phyloP scores from a whole-genome alignment of 2,113 vertebrate genomes.

The Zosterops japonicus region DNA sequence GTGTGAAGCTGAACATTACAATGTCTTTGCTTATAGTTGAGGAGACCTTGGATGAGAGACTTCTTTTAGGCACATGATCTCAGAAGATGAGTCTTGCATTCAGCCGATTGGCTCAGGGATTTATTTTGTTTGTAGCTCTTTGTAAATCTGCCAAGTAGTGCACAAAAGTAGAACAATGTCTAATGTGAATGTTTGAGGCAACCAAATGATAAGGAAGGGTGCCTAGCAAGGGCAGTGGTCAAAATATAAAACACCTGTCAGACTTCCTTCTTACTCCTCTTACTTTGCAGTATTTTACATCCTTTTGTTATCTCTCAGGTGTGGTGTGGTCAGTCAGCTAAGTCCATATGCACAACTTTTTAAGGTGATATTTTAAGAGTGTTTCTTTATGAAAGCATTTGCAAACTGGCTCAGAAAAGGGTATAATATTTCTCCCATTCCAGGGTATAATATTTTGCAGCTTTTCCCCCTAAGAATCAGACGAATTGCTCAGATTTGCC shows the following conservation, averaged over 20 bases:
- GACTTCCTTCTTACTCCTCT: background rate
- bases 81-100: rapidly evolving
- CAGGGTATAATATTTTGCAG: background rate
- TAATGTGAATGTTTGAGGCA: background rate
- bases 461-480: background rate
- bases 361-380: background rate
- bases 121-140: background rate
- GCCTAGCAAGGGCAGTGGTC: background rate
- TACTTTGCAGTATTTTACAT: background rate
- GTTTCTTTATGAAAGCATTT: background rate
- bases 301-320: background rate
- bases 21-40: background rate
- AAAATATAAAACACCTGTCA: background rate
- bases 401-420: background rate
- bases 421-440: background rate
- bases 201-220: background rate
- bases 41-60: background rate
- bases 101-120: background rate
- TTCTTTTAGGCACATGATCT: background rate
- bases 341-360: background rate
- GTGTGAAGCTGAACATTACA: background rate
- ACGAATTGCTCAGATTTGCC: background rate
- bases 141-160: background rate
- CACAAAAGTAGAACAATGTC: background rate
- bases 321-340: background rate